Evolutionary conservation across 2,888 invertebrate species (phyloP).

Genomic region (Odontothrips loti): DNA sequence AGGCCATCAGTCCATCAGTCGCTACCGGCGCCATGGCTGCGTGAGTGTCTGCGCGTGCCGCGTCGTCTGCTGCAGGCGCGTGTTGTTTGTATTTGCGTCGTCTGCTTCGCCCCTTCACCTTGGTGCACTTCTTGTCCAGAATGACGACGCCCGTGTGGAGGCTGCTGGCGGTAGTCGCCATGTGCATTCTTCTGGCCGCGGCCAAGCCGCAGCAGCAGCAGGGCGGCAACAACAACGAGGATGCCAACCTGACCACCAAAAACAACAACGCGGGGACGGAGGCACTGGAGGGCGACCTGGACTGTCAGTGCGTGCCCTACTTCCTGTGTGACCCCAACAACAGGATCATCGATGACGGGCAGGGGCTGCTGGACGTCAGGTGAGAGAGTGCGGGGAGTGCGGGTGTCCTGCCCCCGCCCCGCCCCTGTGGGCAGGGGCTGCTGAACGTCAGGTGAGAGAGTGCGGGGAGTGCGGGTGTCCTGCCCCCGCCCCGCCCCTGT

Average conservation of each 20-base stretch:
- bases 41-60: not conserved
- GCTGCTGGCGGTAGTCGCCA: not conserved
- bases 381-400: conserved; percentile 44
- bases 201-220: not conserved
- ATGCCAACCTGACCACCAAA: no score
- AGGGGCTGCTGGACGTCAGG: conserved; percentile 72
- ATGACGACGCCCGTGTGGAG: not conserved
- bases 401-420: conserved; percentile 32
- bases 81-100: not conserved
- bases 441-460: conserved; percentile 67
- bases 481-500: conserved; percentile 33
- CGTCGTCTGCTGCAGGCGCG: not conserved
- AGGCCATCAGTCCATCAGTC: not conserved
- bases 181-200: not conserved
- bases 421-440: conserved; percentile 61
- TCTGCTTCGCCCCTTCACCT: no score
- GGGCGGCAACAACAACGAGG: not conserved
- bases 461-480: conserved; percentile 28
- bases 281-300: conserved; percentile 33
- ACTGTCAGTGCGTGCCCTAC: conserved; percentile 71
- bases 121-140: not conserved
- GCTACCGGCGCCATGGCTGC: not conserved
- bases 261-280: no score
- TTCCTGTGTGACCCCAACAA: conserved; percentile 66
- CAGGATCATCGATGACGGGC: conserved; percentile 65